Percentiles rank a stretch among this genome's conserved stretches.
Conservation (phyloP, 2,797 vertebrate genomes). For the Enteromius fasciolatus region DNA sequence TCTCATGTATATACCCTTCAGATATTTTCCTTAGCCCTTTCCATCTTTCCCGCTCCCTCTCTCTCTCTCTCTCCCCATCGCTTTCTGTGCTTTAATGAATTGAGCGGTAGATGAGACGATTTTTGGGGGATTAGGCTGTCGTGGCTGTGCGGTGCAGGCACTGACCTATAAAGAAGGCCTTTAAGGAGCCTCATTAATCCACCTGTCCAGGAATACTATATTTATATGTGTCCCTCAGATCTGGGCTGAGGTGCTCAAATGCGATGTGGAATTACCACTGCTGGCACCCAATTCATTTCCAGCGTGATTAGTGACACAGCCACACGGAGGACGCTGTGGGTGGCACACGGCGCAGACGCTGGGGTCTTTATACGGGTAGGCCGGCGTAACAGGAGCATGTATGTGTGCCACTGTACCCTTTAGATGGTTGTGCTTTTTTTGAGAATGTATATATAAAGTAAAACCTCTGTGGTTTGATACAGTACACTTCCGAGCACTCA, state of each 20-base stretch:
- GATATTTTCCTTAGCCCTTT: conserved; percentile 15
- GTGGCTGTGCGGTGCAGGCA: conserved; percentile 64
- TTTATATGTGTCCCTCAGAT: conserved; percentile 75
- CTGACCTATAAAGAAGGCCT: conserved; percentile 78
- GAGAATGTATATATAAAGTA: not conserved
- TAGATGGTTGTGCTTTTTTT: conserved; percentile 18
- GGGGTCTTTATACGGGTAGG: conserved; percentile 33
- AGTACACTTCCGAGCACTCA: conserved; percentile 35
- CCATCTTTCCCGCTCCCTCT: not conserved
- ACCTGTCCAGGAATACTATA: conserved; percentile 73
- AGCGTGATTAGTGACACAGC: conserved; percentile 72
- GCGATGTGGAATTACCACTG: conserved; percentile 74
- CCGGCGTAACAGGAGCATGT: not conserved
- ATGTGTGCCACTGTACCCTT: conserved; percentile 24
- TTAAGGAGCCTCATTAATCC: conserved; percentile 75
- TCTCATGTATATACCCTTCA: conserved; percentile 9
- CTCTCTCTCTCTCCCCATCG: not conserved
- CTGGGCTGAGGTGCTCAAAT: conserved; percentile 73
- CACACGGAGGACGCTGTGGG: conserved; percentile 67
- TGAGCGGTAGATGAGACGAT: conserved; percentile 58
- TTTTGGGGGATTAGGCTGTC: conserved; percentile 60
- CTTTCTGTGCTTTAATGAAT: conserved; percentile 54
- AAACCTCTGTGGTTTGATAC: conserved; percentile 5
- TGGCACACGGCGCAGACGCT: conserved; percentile 64
- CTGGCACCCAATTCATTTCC: conserved; percentile 77